Conservation (phyloP, 2,888 invertebrate species). For the Carterocephalus palaemon region DNA sequence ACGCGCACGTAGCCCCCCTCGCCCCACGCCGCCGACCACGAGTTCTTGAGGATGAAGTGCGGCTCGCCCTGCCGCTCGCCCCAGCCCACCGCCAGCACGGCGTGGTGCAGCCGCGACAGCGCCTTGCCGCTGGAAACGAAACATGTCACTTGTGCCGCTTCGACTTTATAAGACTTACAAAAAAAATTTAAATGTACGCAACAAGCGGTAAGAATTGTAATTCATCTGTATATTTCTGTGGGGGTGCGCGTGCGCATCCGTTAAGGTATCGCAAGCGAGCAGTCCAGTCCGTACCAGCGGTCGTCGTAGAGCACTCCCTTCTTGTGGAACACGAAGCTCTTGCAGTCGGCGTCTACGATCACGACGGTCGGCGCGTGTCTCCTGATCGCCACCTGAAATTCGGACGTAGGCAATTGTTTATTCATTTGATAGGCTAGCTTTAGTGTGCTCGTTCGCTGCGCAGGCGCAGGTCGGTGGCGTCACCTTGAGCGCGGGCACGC, state of each 20-base stretch:
- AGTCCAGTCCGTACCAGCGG: no score
- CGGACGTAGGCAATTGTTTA: no score
- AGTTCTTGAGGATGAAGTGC: conserved; percentile 66
- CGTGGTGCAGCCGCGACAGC: conserved; percentile 46
- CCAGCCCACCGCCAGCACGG: conserved; percentile 66
- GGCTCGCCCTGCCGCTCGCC: conserved; percentile 45
- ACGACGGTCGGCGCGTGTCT: conserved; percentile 60
- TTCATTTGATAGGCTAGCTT: no score
- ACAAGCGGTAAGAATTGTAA: no score
- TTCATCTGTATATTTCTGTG: no score
- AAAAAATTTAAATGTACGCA: no score
- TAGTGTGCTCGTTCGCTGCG: no score
- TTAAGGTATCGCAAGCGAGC: no score
- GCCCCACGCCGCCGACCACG: conserved; percentile 57
- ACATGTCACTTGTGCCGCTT: no score
- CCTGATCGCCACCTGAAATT: conserved; percentile 55
- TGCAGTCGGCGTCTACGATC: conserved; percentile 47
- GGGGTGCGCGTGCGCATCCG: no score
- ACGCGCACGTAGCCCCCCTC: conserved; percentile 55
- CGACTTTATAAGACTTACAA: no score
- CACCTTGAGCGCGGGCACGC: conserved; percentile 62
- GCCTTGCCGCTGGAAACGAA: conserved; percentile 41
- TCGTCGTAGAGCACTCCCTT: conserved; percentile 55
- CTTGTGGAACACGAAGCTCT: conserved; percentile 50
- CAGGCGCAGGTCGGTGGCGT: no score